A percentile compares a stretch with the other conserved stretches of the same genome.
Evolutionary conservation across 1,140 invertebrate genomes (phyloP).

Genomic region (Teleogryllus occipitalis): DNA sequence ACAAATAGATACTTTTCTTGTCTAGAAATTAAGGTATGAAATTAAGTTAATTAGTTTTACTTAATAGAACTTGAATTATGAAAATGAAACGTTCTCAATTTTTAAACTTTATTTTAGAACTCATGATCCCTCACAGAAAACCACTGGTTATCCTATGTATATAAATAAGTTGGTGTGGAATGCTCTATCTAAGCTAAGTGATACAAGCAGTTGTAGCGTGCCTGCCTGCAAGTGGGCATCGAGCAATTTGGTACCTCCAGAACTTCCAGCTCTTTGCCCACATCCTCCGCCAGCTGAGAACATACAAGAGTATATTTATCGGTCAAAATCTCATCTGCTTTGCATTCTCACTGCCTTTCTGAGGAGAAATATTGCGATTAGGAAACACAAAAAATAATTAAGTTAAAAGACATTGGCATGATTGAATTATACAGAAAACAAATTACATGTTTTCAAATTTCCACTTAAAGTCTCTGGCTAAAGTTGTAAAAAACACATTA

Average conservation of each 20-base stretch:
- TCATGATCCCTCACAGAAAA: background rate
- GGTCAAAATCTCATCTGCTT: background rate
- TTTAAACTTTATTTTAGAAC: background rate
- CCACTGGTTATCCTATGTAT: background rate
- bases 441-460: background rate
- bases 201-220: background rate
- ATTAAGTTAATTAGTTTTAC: background rate
- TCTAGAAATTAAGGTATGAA: too few species aligned
- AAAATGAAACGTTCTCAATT: background rate
- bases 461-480: too few species aligned
- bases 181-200: background rate
- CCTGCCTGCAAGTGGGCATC: background rate
- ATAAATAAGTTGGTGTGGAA: background rate
- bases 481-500: background rate
- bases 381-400: background rate
- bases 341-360: background rate
- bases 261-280: constrained; percentile 38
- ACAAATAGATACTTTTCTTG: too few species aligned
- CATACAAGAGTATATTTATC: constrained; percentile 21
- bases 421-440: background rate
- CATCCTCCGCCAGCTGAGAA: constrained; percentile 41
- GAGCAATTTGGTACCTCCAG: constrained; percentile 27
- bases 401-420: background rate
- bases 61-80: background rate
- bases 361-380: background rate